Evolutionary conservation across 2,797 vertebrate genomes (phyloP).

Genomic region (Sebastes elongatus): DNA sequence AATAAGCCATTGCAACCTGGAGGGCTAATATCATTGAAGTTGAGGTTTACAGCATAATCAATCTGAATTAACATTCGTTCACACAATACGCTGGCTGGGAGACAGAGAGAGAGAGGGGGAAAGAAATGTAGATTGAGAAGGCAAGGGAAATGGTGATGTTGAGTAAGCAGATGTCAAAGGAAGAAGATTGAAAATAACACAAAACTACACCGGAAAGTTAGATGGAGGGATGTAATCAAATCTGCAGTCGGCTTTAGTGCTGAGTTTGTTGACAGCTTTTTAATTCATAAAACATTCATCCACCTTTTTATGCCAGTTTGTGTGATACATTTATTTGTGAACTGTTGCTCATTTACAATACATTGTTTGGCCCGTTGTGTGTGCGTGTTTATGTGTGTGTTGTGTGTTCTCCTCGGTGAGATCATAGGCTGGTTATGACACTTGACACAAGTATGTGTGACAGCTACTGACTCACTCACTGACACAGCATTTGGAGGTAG

Average conservation of each 20-base stretch:
- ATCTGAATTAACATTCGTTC: conserved; percentile 39
- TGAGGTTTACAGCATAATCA: conserved; percentile 37
- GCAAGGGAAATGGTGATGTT: not conserved
- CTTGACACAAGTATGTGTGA: conserved; percentile 56
- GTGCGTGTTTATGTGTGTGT: not conserved
- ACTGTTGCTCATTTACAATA: not conserved
- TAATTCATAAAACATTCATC: not conserved
- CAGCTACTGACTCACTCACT: conserved; percentile 53
- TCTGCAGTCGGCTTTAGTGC: not conserved
- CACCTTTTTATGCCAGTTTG: not conserved
- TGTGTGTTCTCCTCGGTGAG: conserved; percentile 17
- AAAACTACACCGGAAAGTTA: not conserved
- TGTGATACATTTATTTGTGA: not conserved
- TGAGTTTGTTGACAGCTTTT: not conserved
- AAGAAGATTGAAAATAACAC: not conserved
- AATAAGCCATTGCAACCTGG: not conserved
- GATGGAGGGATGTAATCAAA: not conserved
- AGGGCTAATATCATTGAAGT: conserved; percentile 26
- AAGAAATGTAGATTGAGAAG: not conserved
- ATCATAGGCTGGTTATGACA: conserved; percentile 59
- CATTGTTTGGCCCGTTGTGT: not conserved
- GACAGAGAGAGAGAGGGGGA: not conserved
- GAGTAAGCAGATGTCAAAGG: not conserved
- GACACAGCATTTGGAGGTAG: conserved; percentile 47
- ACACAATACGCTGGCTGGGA: conserved; percentile 1